Percentiles rank a stretch among this genome's conserved stretches.
Evolutionary conservation across 2,113 vertebrate genomes (phyloP).

Genomic region (rabbit (Oryctolagus cuniculus)): DNA sequence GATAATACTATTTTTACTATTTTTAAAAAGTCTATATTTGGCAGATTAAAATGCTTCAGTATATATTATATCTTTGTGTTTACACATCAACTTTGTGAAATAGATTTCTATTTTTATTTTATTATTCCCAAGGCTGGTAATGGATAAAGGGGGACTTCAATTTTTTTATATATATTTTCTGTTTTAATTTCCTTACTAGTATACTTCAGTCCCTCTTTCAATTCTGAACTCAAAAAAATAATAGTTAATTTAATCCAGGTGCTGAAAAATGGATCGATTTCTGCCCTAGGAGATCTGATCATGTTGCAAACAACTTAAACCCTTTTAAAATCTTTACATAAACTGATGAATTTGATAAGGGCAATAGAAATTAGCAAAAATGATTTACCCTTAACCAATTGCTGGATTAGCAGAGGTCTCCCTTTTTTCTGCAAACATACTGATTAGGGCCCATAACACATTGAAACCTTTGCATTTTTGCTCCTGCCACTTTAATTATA

Average conservation of each 20-base stretch:
- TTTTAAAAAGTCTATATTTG: not conserved
- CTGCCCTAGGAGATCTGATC: not conserved
- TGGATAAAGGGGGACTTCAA: not conserved
- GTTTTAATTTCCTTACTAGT: not conserved
- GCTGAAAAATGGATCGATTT: constrained; percentile 28
- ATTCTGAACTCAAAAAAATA: constrained; percentile 9
- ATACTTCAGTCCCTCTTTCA: not conserved
- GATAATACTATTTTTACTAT: constrained; percentile 11
- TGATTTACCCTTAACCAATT: not conserved
- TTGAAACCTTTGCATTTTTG: not conserved
- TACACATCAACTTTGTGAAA: not conserved
- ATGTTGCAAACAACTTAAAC: constrained; percentile 11
- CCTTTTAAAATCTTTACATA: constrained; percentile 3
- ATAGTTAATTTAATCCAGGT: not conserved
- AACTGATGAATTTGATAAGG: constrained; percentile 35
- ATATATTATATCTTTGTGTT: not conserved
- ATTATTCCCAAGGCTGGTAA: not conserved
- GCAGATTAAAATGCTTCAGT: not conserved
- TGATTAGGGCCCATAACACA: not conserved
- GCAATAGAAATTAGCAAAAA: not conserved
- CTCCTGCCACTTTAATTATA: too few relatives aligned
- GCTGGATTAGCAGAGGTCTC: not conserved
- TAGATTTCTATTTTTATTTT: constrained; percentile 46
- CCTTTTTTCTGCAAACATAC: not conserved
- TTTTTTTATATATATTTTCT: not conserved